Evolutionary conservation across 1,140 invertebrate genomes (phyloP), one percentile per base, ranked within the genome.

Genomic region (Magallana angulata): DNA sequence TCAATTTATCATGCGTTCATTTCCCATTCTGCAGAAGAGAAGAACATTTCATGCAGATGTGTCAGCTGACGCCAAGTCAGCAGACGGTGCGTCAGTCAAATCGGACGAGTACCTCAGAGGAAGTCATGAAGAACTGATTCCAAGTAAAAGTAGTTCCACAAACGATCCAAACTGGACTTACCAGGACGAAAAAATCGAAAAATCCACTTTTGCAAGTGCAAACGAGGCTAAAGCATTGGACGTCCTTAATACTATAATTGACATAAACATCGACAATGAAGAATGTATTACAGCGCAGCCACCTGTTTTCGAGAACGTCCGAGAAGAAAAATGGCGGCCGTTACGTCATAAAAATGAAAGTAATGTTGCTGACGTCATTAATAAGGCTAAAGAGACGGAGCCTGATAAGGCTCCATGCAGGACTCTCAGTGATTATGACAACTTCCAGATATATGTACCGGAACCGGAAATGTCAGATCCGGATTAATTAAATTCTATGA

Each of bases 371-470:
- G 68, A 71, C 12, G 18, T 71, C n/a, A 71, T 9, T 71, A 11
- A 8, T 11, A 24, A 71, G 18, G 68, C 7, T 24, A 71, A 24
- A 30, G 18, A 71, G 11, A 71, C 6, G 0, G 18, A 71, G 6
- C 24, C 24, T 2, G 18, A 18, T 71, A 30, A 11, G 11, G 3
- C 24, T 12, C 24, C 36, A 11, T 24, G 18, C 36, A 18, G 68
- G 68, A 36, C 68, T 24, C 11, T 71, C 18, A 71, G 68, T 71
- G 68, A 71, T 30, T 71, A 71, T 30, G 68, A 71, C 68, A 71
- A 71, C 12, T 18, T 71, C 24, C 68, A 71, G 36, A 24, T 71
- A 11, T 71, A 18, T 11, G 11, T 71, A 11, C 68, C 68, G 9
- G 68, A 48, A 48, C 36, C 2, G 36, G 36, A 71, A 71, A 3